phyloP scores from a whole-genome alignment of 2,113 vertebrate genomes.

The Stomatorhinus ivindoensis region DNA sequence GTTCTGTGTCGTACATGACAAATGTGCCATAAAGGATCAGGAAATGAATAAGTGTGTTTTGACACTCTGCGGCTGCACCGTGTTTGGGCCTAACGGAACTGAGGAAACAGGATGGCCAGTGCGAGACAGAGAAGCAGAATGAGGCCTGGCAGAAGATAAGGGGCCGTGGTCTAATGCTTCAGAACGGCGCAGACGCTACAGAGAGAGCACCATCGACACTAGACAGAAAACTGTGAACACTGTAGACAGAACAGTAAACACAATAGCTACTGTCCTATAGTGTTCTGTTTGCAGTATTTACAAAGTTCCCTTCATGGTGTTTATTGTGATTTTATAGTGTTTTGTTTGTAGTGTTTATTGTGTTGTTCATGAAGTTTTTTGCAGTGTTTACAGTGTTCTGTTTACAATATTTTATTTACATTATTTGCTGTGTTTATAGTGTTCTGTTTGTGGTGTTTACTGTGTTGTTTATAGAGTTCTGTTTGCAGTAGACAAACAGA shows the following conservation, averaged over 20 bases:
- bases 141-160: background rate
- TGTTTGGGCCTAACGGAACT: background rate
- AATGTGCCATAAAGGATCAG: conserved; percentile 21
- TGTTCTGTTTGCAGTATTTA: background rate
- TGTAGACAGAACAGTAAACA: background rate
- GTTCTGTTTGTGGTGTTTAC: background rate
- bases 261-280: background rate
- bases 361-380: background rate
- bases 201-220: background rate
- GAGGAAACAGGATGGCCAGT: background rate
- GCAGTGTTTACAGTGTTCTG: background rate
- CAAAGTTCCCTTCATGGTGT: background rate
- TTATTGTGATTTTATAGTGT: background rate
- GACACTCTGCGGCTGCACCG: background rate
- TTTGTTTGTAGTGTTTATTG: background rate
- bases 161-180: background rate
- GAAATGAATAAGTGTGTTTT: conserved; percentile 27
- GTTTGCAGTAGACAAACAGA: background rate
- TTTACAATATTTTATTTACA: background rate
- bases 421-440: background rate
- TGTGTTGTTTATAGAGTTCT: background rate
- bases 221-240: background rate
- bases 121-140: background rate
- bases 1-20: conserved; percentile 25
- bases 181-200: background rate